phyloP scores from a whole-genome alignment of 2,113 vertebrate genomes.

The Mystacornis crossleyi region DNA sequence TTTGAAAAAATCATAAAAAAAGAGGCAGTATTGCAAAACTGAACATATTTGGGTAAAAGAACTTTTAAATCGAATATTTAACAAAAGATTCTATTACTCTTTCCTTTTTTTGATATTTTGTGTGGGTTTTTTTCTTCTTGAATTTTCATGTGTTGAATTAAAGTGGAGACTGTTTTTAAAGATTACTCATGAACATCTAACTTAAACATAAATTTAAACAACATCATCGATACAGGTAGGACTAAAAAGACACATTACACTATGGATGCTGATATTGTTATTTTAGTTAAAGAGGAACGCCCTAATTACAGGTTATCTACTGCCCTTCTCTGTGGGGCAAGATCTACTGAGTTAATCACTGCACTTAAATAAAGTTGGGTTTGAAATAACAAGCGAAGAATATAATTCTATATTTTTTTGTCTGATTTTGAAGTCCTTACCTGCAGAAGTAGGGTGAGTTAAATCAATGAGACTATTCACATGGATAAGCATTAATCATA shows the following conservation, averaged over 20 bases:
- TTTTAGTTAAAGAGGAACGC: not conserved
- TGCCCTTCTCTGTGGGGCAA: not conserved
- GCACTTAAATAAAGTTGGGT: not conserved
- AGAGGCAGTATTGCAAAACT: not conserved
- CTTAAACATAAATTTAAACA: not conserved
- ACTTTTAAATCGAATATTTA: not conserved
- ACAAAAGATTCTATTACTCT: not conserved
- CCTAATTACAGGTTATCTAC: not conserved
- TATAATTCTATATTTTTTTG: not conserved
- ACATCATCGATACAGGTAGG: not conserved
- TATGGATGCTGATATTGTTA: not conserved
- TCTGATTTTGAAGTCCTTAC: not conserved
- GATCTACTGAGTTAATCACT: not conserved
- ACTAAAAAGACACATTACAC: not conserved
- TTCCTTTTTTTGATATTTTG: not conserved
- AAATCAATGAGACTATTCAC: conserved; percentile 54
- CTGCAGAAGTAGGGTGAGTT: not conserved
- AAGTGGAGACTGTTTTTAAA: not conserved
- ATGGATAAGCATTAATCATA: conserved; percentile 51
- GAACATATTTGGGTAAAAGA: not conserved
- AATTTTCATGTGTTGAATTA: not conserved
- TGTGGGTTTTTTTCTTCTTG: not conserved
- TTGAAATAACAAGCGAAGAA: not conserved
- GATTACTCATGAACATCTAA: not conserved
- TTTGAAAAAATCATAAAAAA: not conserved